These are phyloP conservation scores for Therioaphis trifolii DNA, from an alignment of 2,888 invertebrate species.

Conservation along the genomic window DNA sequence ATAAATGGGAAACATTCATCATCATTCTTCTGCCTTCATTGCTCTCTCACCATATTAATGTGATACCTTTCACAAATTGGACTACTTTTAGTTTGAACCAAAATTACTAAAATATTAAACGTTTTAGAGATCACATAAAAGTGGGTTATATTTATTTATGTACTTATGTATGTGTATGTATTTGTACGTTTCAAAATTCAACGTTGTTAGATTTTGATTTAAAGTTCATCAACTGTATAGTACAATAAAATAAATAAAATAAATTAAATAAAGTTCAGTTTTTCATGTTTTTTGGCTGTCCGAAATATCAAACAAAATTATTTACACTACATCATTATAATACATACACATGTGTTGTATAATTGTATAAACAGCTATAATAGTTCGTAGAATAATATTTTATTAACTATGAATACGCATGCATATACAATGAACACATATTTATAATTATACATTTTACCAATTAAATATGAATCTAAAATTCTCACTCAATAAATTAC, in stretches of 20 bases:
- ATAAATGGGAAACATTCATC: not conserved
- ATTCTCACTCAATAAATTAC: too few species aligned
- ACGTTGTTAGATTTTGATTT: not conserved
- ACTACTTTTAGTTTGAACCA: constrained; percentile 38
- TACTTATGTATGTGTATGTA: not conserved
- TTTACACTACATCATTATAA: too few species aligned
- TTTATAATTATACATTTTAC: too few species aligned
- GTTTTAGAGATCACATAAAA: constrained; percentile 22
- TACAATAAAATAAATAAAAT: not conserved
- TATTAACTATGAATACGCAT: too few species aligned
- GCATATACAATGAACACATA: too few species aligned
- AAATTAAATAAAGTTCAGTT: not conserved
- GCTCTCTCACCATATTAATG: not conserved
- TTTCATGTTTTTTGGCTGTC: not conserved
- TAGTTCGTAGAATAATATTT: too few species aligned
- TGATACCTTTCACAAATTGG: constrained; percentile 35
- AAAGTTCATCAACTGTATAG: not conserved
- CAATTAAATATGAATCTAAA: too few species aligned
- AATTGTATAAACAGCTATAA: too few species aligned
- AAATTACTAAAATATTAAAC: not conserved
- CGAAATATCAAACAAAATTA: not conserved
- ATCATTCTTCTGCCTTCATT: constrained; percentile 17
- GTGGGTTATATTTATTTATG: not conserved
- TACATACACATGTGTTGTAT: too few species aligned
- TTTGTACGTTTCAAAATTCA: not conserved